Percentiles rank a stretch among this genome's conserved stretches.
These are phyloP conservation scores for Pollicipes pollicipes DNA, from an alignment of 1,140 invertebrate species.

Conservation along the genomic window DNA sequence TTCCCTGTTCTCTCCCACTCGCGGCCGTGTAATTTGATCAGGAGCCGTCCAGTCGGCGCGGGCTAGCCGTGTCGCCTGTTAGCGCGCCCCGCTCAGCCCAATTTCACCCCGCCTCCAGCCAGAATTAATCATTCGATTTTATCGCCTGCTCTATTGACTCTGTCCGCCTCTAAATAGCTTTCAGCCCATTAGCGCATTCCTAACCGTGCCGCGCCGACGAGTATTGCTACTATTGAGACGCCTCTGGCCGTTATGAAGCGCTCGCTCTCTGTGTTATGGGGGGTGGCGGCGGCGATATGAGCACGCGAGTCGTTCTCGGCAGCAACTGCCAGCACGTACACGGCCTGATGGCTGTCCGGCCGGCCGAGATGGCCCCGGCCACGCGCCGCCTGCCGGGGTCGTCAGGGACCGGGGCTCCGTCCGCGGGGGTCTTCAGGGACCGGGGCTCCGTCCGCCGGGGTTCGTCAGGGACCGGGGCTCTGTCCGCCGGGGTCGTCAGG, in stretches of 20 bases:
- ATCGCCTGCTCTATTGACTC: not conserved
- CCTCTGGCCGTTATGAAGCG: not conserved
- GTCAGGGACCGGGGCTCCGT: no score
- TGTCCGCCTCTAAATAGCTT: not conserved
- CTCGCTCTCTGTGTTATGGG: not conserved
- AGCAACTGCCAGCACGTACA: not conserved
- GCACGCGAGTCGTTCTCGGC: not conserved
- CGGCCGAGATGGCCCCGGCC: not conserved
- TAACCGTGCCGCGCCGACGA: not conserved
- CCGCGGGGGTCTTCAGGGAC: not conserved
- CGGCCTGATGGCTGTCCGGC: not conserved
- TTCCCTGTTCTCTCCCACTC: no score
- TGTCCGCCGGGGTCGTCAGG: not conserved
- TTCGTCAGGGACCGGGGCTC: not conserved
- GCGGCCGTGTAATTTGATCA: no score
- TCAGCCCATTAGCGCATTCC: not conserved
- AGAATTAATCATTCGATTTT: slow-evolving; percentile 1
- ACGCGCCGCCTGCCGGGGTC: not conserved
- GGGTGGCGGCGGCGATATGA: not conserved
- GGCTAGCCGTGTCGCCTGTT: no score
- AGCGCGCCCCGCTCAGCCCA: no score
- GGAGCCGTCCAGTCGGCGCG: no score
- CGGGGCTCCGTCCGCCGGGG: not conserved
- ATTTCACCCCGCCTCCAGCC: not conserved
- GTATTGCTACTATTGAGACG: not conserved